phyloP scores from a whole-genome alignment of 2,113 vertebrate species.

The Siphamia tubifer region DNA sequence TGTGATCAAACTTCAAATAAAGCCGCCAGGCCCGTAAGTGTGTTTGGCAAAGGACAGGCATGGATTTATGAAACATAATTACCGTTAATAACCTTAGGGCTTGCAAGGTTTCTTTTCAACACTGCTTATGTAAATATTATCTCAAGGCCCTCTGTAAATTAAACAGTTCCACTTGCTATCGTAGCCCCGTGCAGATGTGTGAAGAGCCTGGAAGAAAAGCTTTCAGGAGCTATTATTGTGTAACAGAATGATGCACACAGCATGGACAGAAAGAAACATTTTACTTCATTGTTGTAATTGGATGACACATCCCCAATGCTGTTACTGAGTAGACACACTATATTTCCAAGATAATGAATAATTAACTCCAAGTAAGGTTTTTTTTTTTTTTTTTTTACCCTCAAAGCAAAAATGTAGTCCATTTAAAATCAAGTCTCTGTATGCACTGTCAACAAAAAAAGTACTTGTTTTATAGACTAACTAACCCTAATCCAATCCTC shows the following conservation, averaged over 20 bases:
- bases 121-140: constrained; percentile 75
- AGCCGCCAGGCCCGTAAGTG: constrained; percentile 31
- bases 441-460: background rate
- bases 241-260: background rate
- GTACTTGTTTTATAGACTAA: too few relatives aligned
- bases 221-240: constrained; percentile 3
- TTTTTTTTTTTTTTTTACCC: constrained; percentile 1
- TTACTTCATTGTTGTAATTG: background rate
- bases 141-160: constrained; percentile 58
- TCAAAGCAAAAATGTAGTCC: background rate
- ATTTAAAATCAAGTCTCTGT: background rate
- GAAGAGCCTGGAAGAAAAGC: constrained; percentile 18
- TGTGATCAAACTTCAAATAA: constrained; percentile 59
- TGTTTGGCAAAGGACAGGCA: constrained; percentile 61
- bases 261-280: constrained; percentile 5
- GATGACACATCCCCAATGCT: background rate
- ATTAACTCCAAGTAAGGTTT: background rate
- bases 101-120: constrained; percentile 60
- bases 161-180: constrained; percentile 51
- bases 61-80: constrained; percentile 69
- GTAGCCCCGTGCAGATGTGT: constrained; percentile 9
- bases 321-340: background rate
- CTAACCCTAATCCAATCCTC: too few relatives aligned
- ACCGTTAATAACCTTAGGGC: constrained; percentile 66
- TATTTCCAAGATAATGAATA: background rate